These are phyloP conservation scores for Zalophus californianus DNA, from an alignment of 2,797 vertebrate species.

Conservation along the genomic window DNA sequence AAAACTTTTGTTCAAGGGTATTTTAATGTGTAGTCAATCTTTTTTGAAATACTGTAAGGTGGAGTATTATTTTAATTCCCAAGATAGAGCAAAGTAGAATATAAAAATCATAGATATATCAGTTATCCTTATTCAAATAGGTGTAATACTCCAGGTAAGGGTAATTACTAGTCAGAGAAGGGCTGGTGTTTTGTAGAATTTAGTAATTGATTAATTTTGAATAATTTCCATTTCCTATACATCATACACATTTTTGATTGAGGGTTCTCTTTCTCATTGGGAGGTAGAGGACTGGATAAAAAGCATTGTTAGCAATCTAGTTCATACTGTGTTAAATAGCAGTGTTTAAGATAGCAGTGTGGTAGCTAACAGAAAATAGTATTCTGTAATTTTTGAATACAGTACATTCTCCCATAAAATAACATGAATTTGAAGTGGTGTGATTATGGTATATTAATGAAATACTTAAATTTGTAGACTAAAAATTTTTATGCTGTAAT, in stretches of 20 bases:
- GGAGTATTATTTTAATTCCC: slow-evolving; percentile 22
- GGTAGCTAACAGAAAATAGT: slow-evolving; percentile 60
- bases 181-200: slow-evolving; percentile 23
- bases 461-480: neutral
- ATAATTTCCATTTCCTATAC: neutral
- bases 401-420: slow-evolving; percentile 55
- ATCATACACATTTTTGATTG: neutral
- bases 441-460: neutral
- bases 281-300: neutral
- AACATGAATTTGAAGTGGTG: neutral
- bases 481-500: neutral
- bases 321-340: slow-evolving; percentile 83
- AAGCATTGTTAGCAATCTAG: slow-evolving; percentile 59
- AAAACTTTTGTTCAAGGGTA: neutral
- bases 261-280: slow-evolving; percentile 7
- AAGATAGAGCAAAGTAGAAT: neutral
- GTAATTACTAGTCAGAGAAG: slow-evolving; percentile 9
- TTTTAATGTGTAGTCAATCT: neutral
- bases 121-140: slow-evolving; percentile 9
- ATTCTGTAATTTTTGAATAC: slow-evolving; percentile 34
- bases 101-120: neutral
- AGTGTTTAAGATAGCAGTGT: slow-evolving; percentile 86
- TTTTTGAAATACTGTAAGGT: neutral
- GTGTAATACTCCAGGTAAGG: neutral
- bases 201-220: slow-evolving; percentile 41